These are phyloP conservation scores for Dryobotodes eremita DNA, from an alignment of 2,888 invertebrate species.

Conservation along the genomic window DNA sequence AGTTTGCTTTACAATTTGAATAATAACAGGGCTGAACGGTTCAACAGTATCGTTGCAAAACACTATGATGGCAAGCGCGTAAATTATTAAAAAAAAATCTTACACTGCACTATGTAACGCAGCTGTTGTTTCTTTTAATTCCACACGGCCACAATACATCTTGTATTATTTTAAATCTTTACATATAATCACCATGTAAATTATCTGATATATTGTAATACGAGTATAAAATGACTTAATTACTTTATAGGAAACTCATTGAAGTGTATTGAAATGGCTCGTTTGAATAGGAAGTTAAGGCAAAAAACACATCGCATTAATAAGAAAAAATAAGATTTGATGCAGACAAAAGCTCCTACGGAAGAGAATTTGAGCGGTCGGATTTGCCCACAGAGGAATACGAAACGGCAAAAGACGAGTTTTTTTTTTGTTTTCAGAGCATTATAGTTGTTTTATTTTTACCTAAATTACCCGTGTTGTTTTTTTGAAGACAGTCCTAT, in stretches of 20 bases:
- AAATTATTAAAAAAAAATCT: neutral
- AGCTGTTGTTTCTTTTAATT: slow-evolving; percentile 1
- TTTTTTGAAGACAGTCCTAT: too few relatives aligned
- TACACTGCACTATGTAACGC: neutral
- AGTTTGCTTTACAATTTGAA: neutral
- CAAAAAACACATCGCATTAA: neutral
- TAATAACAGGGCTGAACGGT: neutral
- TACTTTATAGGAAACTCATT: neutral
- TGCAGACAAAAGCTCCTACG: neutral
- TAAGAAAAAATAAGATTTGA: neutral
- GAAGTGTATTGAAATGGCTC: neutral
- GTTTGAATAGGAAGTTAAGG: neutral
- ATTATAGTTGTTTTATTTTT: too few relatives aligned
- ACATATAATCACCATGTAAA: neutral
- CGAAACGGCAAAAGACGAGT: neutral
- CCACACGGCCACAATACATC: neutral
- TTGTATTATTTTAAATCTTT: slow-evolving; percentile 2
- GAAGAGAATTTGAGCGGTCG: neutral
- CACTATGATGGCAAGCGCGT: neutral
- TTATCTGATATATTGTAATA: neutral
- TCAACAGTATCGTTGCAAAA: neutral
- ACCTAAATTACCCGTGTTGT: too few relatives aligned
- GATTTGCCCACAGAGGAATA: neutral
- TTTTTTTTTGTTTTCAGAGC: neutral
- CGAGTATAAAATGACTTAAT: neutral